Conservation (phyloP, 2,113 vertebrate genomes). For the Toxotes jaculatrix region DNA sequence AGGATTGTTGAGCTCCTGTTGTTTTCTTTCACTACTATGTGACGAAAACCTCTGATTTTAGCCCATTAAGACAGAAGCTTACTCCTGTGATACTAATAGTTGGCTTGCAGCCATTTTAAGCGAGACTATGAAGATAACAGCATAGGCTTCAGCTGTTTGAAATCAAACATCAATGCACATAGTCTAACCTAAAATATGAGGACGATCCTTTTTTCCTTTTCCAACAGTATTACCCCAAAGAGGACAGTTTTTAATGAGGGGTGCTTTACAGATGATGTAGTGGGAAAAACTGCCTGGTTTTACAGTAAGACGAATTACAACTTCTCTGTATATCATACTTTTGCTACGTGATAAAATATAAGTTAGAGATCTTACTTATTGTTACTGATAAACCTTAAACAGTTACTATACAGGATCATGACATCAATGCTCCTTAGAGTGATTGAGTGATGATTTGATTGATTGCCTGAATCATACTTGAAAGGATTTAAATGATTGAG, state of each 20-base stretch:
- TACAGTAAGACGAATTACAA: neutral
- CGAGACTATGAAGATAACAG: slow-evolving; percentile 7
- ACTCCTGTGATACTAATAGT: slow-evolving; percentile 22
- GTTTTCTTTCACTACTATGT: slow-evolving; percentile 12
- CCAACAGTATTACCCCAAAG: neutral
- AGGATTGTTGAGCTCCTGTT: neutral
- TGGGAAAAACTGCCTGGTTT: neutral
- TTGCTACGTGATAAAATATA: neutral
- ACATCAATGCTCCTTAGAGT: too few relatives aligned
- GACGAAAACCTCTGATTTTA: slow-evolving; percentile 33
- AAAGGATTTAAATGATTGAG: neutral
- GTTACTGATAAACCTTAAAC: neutral
- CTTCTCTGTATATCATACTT: neutral
- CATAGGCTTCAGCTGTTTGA: slow-evolving; percentile 8
- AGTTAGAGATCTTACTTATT: neutral
- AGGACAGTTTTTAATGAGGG: neutral
- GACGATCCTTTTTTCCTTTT: neutral
- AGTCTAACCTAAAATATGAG: neutral
- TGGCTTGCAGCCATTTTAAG: slow-evolving; percentile 48
- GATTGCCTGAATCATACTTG: slow-evolving; percentile 7
- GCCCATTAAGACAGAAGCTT: slow-evolving; percentile 22
- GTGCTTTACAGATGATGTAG: neutral
- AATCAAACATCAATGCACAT: neutral
- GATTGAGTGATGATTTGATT: neutral
- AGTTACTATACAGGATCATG: neutral